phyloP scores from a whole-genome alignment of 2,113 vertebrate genomes.

The Ciconia stormi region DNA sequence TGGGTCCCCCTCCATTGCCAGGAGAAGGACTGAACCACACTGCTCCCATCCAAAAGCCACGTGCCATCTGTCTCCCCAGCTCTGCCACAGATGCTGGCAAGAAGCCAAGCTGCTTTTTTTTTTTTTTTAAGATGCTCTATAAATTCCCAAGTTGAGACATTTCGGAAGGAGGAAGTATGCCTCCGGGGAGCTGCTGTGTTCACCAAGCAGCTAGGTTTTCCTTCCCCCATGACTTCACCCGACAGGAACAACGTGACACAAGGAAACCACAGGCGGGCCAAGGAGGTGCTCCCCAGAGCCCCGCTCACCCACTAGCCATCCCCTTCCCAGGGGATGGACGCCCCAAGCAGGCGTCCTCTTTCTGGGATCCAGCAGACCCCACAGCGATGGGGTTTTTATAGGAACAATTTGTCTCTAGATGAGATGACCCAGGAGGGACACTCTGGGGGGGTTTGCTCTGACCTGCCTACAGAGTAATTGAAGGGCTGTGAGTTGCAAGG shows the following conservation, averaged over 20 bases:
- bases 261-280: rapidly evolving
- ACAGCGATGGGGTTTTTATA: not conserved
- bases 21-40: not conserved
- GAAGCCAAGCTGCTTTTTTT: not conserved
- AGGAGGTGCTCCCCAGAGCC: not conserved
- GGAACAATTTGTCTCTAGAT: not conserved
- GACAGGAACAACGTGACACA: not conserved
- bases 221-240: not conserved
- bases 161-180: not conserved
- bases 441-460: not conserved
- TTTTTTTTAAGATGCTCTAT: not conserved
- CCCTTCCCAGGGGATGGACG: not conserved
- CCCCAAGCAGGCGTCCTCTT: not conserved
- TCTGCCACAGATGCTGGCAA: not conserved
- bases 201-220: not conserved
- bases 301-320: not conserved
- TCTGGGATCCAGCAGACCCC: not conserved
- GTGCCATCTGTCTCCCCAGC: not conserved
- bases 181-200: not conserved
- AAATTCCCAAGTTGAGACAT: conserved; percentile 30
- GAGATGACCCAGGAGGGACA: not conserved
- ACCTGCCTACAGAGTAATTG: not conserved
- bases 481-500: not conserved
- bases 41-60: not conserved
- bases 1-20: not conserved